Conservation (phyloP, 2,797 vertebrate species). For the Danio tinwini region DNA sequence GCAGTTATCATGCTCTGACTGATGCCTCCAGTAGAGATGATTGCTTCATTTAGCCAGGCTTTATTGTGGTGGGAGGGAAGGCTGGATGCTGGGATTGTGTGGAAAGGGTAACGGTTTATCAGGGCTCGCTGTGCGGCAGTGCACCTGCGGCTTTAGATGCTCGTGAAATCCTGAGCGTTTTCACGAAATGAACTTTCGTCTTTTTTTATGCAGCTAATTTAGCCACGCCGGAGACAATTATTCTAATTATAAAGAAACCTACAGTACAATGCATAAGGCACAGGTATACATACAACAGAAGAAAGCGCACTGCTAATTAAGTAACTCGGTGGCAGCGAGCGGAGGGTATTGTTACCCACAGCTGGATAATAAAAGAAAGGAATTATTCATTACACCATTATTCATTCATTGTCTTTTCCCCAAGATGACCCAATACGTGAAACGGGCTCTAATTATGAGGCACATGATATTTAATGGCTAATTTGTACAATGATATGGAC, state of each 20-base stretch:
- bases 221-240: neutral
- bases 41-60: slow-evolving; percentile 83
- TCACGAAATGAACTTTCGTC: neutral
- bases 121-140: slow-evolving; percentile 4
- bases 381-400: slow-evolving; percentile 46
- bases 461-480: slow-evolving; percentile 75
- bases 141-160: slow-evolving; percentile 70
- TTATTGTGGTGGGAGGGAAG: slow-evolving; percentile 76
- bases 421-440: slow-evolving; percentile 54
- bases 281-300: neutral
- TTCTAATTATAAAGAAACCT: slow-evolving; percentile 20
- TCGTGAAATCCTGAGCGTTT: neutral
- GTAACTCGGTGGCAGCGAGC: neutral
- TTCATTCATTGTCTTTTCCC: slow-evolving; percentile 43
- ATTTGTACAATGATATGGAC: slow-evolving; percentile 71
- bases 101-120: slow-evolving; percentile 37
- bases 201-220: neutral
- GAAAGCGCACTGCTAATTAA: slow-evolving; percentile 15
- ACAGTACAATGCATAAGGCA: slow-evolving; percentile 6
- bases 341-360: neutral
- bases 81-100: slow-evolving; percentile 52
- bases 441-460: slow-evolving; percentile 60
- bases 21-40: slow-evolving; percentile 83
- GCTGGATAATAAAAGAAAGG: slow-evolving; percentile 29
- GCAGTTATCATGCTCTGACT: slow-evolving; percentile 80